These are phyloP conservation scores for Auanema sp. DNA, from an alignment of 2,888 invertebrate genomes.

Conservation along the genomic window DNA sequence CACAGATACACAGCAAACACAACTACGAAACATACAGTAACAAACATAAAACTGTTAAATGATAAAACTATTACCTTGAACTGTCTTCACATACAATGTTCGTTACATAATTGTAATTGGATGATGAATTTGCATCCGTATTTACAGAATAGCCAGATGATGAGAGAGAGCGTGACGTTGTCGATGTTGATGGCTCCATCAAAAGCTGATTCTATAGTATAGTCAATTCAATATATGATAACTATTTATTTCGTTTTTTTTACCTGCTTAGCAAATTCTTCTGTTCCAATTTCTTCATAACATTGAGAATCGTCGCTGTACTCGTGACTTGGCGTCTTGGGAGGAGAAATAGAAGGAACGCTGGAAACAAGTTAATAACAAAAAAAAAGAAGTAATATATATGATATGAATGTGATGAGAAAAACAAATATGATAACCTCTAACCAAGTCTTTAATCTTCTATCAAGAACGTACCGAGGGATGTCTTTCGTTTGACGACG, in stretches of 20 bases:
- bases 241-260: no score
- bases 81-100: neutral
- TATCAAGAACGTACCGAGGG: neutral
- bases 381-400: neutral
- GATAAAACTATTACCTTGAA: neutral
- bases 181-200: conserved; percentile 3
- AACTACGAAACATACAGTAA: no score
- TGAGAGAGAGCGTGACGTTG: neutral
- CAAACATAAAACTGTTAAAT: no score
- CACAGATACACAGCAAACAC: no score
- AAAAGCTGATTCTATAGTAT: no score
- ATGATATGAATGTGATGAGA: neutral
- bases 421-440: neutral
- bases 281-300: conserved; percentile 31
- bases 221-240: neutral
- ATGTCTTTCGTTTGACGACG: neutral
- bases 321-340: conserved; percentile 13
- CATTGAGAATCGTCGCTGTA: conserved; percentile 24
- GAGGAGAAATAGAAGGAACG: conserved; percentile 32
- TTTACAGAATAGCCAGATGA: neutral
- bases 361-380: conserved; percentile 15
- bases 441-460: neutral
- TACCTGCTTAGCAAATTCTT: no score
- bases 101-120: conserved; percentile 1
- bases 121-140: neutral